A percentile compares a stretch with the other conserved stretches of the same genome.
Evolutionary conservation across 2,888 invertebrate genomes (phyloP).

Genomic region (Drosophila anomelani): DNA sequence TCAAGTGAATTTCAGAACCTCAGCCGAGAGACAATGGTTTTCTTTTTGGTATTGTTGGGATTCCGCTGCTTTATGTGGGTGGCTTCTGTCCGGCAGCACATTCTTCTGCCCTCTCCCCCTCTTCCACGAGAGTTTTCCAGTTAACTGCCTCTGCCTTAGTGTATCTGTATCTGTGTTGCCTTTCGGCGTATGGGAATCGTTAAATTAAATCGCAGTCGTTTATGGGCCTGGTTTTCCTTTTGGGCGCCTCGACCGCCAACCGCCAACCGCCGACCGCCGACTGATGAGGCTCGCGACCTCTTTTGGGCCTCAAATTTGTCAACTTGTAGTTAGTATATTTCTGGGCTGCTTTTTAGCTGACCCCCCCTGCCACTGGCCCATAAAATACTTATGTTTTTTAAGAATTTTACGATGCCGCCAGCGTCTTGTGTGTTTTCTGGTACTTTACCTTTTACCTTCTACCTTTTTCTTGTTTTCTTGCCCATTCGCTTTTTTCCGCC

Average conservation of each 20-base stretch:
- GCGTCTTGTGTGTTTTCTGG: slow-evolving; percentile 46
- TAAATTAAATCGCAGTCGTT: slow-evolving; percentile 79
- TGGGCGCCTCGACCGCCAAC: slow-evolving; percentile 64
- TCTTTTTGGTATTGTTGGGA: slow-evolving; percentile 33
- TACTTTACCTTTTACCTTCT: slow-evolving; percentile 42
- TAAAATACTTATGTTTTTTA: slow-evolving; percentile 78
- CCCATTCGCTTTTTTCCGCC: slow-evolving; percentile 15
- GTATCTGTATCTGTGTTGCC: slow-evolving; percentile 38
- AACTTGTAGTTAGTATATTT: slow-evolving; percentile 73
- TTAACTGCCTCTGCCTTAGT: slow-evolving; percentile 50
- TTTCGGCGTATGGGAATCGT: slow-evolving; percentile 68
- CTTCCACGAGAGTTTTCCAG: slow-evolving; percentile 58
- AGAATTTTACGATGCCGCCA: slow-evolving; percentile 79
- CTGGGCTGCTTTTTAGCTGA: slow-evolving; percentile 30
- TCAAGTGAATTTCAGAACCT: slow-evolving; percentile 76
- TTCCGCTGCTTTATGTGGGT: slow-evolving; percentile 76
- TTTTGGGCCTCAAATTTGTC: slow-evolving; percentile 76
- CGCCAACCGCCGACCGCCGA: slow-evolving; percentile 15
- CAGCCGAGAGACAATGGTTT: slow-evolving; percentile 58
- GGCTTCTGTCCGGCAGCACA: slow-evolving; percentile 58
- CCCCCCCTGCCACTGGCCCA: slow-evolving; percentile 47
- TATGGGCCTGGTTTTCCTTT: slow-evolving; percentile 75
- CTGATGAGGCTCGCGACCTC: slow-evolving; percentile 60
- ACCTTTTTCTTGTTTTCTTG: slow-evolving; percentile 33
- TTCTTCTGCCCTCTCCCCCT: slow-evolving; percentile 19